Evolutionary conservation across 2,888 invertebrate species (phyloP).

Genomic region (Orthosia incerta): DNA sequence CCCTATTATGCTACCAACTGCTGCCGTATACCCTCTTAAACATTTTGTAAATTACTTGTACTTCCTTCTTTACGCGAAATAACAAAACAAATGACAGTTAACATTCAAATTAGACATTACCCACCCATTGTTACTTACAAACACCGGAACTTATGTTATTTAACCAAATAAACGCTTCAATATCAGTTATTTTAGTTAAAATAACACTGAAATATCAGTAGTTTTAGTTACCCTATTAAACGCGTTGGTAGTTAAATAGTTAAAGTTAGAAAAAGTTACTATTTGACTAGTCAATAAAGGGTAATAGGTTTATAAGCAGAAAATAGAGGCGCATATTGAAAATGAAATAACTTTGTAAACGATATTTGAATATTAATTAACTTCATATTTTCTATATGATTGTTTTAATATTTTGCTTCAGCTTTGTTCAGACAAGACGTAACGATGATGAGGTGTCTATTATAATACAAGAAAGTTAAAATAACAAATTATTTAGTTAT

Average conservation of each 20-base stretch:
- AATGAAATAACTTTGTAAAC: conserved; percentile 72
- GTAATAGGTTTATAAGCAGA: conserved; percentile 67
- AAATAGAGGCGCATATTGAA: conserved; percentile 72
- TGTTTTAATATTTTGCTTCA: conserved; percentile 55
- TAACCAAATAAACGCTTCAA: conserved; percentile 8
- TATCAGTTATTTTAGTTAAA: conserved; percentile 13
- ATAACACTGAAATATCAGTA: conserved; percentile 44
- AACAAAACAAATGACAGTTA: conserved; percentile 14
- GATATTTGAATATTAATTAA: conserved; percentile 74
- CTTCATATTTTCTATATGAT: conserved; percentile 49
- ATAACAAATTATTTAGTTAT: no score
- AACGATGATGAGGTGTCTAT: no score
- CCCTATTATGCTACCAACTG: background rate
- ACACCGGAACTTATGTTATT: background rate
- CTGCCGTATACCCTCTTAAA: background rate
- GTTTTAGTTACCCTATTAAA: conserved; percentile 63
- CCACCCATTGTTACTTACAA: conserved; percentile 7
- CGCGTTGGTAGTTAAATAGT: conserved; percentile 66
- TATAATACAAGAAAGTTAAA: no score
- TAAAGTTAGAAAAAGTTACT: conserved; percentile 66
- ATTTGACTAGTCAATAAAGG: conserved; percentile 75
- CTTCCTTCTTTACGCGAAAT: conserved; percentile 1
- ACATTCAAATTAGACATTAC: conserved; percentile 15
- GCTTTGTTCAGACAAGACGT: conserved; percentile 4
- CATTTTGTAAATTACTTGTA: conserved; percentile 16